Evolutionary conservation across 1,140 invertebrate species (phyloP).

Genomic region (Caenorhabditis tropicalis): DNA sequence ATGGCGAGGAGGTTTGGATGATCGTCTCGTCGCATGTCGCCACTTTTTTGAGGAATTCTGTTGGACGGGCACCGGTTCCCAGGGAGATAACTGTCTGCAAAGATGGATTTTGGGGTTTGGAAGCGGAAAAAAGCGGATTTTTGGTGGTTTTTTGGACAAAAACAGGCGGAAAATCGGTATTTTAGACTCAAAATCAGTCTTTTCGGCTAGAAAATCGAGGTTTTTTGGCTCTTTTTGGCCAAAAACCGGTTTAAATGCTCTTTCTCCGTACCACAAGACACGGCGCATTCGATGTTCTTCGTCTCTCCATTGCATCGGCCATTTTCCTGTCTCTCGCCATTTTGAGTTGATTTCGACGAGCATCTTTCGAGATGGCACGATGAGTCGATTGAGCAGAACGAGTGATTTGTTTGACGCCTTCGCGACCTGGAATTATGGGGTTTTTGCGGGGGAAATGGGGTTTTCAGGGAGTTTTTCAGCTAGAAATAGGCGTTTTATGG

Average conservation of each 20-base stretch:
- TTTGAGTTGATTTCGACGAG: slow-evolving; percentile 3
- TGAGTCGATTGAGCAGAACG: background rate
- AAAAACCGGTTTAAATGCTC: background rate
- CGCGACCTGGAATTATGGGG: slow-evolving; percentile 2
- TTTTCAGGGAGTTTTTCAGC: too few species aligned
- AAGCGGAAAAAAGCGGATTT: background rate
- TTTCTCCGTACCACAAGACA: background rate
- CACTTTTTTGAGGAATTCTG: slow-evolving; percentile 33
- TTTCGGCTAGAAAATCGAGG: too few species aligned
- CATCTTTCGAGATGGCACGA: slow-evolving; percentile 46
- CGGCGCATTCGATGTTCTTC: slow-evolving; percentile 5
- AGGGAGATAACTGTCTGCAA: slow-evolving; percentile 49
- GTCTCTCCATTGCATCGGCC: slow-evolving; percentile 3
- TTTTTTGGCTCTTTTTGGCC: background rate
- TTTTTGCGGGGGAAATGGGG: too few species aligned
- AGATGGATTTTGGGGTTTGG: background rate
- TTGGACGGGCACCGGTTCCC: background rate
- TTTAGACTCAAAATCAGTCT: too few species aligned
- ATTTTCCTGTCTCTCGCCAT: background rate
- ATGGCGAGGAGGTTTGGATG: background rate
- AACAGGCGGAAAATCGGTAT: too few species aligned
- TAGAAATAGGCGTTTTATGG: too few species aligned
- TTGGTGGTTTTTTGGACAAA: background rate
- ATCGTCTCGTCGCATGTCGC: slow-evolving; percentile 44
- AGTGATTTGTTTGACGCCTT: slow-evolving; percentile 24